Base-by-base conservation (phyloP, 64 coral and sea anemone species). In the Stylophora pistillata region DNA sequence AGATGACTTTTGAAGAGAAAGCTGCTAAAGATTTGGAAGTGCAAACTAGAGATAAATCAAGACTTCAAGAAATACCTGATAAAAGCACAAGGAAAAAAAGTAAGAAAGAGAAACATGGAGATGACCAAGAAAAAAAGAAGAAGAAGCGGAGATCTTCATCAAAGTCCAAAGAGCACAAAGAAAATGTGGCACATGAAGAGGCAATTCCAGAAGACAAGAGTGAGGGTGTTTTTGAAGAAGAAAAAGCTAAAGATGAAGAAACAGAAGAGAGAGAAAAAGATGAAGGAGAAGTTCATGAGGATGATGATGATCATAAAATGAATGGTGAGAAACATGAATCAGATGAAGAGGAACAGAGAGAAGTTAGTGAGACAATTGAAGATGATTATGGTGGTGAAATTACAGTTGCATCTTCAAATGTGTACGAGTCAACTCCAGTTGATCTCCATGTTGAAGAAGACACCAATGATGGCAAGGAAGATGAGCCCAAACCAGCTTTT, bases 1-100 rank as follows among this genome's bases (percentile, higher is more conserved):
- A 83, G 33, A 9, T 68, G 32, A 53, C 83, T 28, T 91, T 91
- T 70, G 89, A 91, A 30, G 59, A 91, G 53, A 85, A 78, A 71
- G 83, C 83, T 21, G 89, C 89, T 15, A 83, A 77, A 55, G 89
- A 91, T 75, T 77, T 61, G 23, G 81, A 91, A 63, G 72, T 74
- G 11, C 72, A 91, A 76, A 77, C 89, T 28, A 75, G 57, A 77
- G 82, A 73, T 15, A 83, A 74, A 25, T 72, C 77, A 1, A 55
- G 70, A 31, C 53, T 91, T 15, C 56, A 91, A 53, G 89, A 91
- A 86, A 57, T 85, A 9, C 89, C 79, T 62, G 83, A 91, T 21
- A 62, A 34, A 47, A 74, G 13, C 23, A 64, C 52, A 85, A 72
- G 30, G 73, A 85, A 54, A 65, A 85, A 58, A 10, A 91, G 89